Evolutionary conservation across 2,113 vertebrate species (phyloP).

Genomic region (Alosa alosa): DNA sequence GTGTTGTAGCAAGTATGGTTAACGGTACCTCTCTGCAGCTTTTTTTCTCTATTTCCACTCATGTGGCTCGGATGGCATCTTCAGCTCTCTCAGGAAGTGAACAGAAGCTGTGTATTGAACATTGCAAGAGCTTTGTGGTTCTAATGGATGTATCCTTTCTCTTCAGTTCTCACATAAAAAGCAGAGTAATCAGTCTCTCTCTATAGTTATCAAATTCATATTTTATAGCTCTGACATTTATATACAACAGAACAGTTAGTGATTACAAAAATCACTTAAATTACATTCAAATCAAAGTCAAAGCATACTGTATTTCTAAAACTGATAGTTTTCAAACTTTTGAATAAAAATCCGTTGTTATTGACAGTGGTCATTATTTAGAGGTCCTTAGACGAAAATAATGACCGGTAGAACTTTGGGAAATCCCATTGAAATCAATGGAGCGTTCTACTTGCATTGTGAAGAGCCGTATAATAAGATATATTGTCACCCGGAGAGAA

Average conservation of each 20-base stretch:
- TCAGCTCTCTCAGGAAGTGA: constrained; percentile 68
- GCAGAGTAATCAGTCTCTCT: neutral
- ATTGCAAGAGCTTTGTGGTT: constrained; percentile 73
- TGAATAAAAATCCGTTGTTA: no score
- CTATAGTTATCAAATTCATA: neutral
- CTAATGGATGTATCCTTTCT: constrained; percentile 74
- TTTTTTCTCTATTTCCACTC: neutral
- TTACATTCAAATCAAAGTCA: neutral
- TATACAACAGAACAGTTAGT: neutral
- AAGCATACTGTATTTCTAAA: neutral
- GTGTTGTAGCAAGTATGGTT: neutral
- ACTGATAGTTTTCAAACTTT: no score
- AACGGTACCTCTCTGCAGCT: neutral
- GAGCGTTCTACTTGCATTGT: no score
- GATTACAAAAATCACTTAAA: no score
- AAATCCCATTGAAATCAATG: no score
- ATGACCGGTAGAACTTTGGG: no score
- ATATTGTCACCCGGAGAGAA: no score
- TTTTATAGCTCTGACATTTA: neutral
- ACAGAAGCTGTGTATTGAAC: constrained; percentile 65
- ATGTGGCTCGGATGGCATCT: neutral
- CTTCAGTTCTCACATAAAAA: neutral
- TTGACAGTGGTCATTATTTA: no score
- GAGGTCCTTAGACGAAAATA: no score
- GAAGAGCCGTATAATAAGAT: no score